phyloP scores from a whole-genome alignment of 64 coral and sea anemone genomes.

The Astreopora myriophthalma region DNA sequence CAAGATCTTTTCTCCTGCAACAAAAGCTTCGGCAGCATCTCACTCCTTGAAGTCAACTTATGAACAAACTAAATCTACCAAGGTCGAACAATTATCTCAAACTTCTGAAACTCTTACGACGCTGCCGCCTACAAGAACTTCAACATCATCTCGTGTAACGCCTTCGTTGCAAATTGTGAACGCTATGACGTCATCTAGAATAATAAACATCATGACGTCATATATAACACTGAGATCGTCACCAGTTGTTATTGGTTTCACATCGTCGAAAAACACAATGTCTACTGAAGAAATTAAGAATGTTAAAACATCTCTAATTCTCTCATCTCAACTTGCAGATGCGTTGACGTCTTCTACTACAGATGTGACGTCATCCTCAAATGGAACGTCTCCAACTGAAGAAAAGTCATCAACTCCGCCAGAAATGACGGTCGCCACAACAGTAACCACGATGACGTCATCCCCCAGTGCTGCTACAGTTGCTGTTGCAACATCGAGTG shows the following conservation, averaged over 20 bases:
- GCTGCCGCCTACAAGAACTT: neutral
- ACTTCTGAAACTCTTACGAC: neutral
- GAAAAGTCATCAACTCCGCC: neutral
- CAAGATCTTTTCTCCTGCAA: too few relatives aligned
- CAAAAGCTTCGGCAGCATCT: too few relatives aligned
- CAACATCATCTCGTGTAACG: neutral
- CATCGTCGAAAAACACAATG: neutral
- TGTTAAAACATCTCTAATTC: neutral
- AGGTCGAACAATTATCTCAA: neutral
- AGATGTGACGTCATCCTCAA: neutral
- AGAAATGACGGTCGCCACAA: neutral
- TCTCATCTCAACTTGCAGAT: slow-evolving; percentile 37
- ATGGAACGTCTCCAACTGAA: too few relatives aligned
- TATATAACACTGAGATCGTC: neutral
- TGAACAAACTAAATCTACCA: neutral
- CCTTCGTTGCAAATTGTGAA: neutral
- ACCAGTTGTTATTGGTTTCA: neutral
- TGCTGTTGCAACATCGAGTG: neutral
- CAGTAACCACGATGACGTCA: neutral
- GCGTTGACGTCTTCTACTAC: neutral
- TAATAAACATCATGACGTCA: neutral
- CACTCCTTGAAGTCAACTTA: neutral
- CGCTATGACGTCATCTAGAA: neutral
- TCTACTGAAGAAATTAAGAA: neutral
- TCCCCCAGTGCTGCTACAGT: neutral